A percentile compares a stretch with the other conserved stretches of the same genome.
phyloP scores from a whole-genome alignment of 1,140 invertebrate species.

The Cheumatopsyche charites region DNA sequence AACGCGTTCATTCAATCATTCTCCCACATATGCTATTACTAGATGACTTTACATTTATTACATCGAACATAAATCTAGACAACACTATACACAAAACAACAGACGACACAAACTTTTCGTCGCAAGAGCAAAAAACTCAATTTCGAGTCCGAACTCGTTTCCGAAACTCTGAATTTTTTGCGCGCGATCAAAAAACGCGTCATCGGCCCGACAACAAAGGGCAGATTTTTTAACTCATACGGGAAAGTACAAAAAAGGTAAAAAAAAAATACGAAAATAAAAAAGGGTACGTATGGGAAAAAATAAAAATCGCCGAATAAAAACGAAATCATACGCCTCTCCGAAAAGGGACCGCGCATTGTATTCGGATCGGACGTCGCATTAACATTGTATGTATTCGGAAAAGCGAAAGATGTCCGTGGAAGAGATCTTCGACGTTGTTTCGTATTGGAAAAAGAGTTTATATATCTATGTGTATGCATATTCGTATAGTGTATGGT shows the following conservation, averaged over 20 bases:
- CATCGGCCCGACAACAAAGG: slow-evolving; percentile 30
- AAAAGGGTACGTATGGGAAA: not conserved
- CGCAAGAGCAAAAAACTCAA: no score
- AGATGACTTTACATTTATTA: no score
- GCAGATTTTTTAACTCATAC: slow-evolving; percentile 21
- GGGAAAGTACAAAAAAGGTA: no score
- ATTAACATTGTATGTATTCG: slow-evolving; percentile 22
- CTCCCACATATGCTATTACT: no score
- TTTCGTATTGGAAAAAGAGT: not conserved
- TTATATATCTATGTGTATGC: no score
- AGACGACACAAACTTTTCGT: no score
- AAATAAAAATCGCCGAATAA: not conserved
- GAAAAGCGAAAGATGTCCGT: not conserved
- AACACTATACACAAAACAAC: no score
- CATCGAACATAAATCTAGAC: no score
- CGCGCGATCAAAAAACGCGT: slow-evolving; percentile 28
- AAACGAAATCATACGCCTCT: no score
- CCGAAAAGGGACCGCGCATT: slow-evolving; percentile 31
- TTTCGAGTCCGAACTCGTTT: slow-evolving; percentile 18
- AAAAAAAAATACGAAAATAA: slow-evolving; percentile 7
- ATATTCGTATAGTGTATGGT: no score
- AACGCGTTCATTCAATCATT: no score
- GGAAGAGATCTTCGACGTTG: not conserved
- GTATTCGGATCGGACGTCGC: slow-evolving; percentile 30
- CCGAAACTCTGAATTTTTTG: slow-evolving; percentile 33